phyloP scores from a whole-genome alignment of 2,113 vertebrate genomes.

The Pseudorhombus dupliciocellatus region DNA sequence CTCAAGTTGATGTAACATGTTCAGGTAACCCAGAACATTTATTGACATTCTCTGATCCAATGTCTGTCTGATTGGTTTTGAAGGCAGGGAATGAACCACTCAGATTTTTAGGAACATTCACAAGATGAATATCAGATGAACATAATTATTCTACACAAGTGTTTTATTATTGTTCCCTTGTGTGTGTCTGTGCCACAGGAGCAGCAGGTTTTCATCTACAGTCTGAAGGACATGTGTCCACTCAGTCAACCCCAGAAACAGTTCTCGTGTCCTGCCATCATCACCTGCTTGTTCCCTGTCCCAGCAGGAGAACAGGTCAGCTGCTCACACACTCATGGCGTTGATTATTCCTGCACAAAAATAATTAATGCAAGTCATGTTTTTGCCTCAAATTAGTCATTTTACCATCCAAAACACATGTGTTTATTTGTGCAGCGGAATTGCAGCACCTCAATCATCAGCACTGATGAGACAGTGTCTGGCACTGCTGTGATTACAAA shows the following conservation, averaged over 20 bases:
- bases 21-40: too few relatives aligned
- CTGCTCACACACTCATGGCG: not conserved
- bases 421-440: too few relatives aligned
- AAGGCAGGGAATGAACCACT: too few relatives aligned
- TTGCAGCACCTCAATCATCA: not conserved
- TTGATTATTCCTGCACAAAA: too few relatives aligned
- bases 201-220: slow-evolving; percentile 94
- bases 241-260: slow-evolving; percentile 87
- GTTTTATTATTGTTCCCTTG: not conserved
- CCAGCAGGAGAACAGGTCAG: slow-evolving; percentile 88
- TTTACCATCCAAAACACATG: not conserved
- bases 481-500: too few relatives aligned
- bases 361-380: not conserved
- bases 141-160: not conserved
- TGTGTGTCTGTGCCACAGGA: slow-evolving; percentile 80
- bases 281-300: slow-evolving; percentile 91
- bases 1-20: too few relatives aligned
- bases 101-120: not conserved
- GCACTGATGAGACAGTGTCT: not conserved
- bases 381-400: not conserved
- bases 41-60: too few relatives aligned
- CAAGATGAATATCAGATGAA: not conserved
- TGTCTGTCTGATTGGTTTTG: too few relatives aligned
- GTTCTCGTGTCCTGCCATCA: slow-evolving; percentile 88
- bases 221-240: slow-evolving; percentile 96